Evolutionary conservation across 2,797 vertebrate genomes (phyloP).

Genomic region (Xerus rutilus): DNA sequence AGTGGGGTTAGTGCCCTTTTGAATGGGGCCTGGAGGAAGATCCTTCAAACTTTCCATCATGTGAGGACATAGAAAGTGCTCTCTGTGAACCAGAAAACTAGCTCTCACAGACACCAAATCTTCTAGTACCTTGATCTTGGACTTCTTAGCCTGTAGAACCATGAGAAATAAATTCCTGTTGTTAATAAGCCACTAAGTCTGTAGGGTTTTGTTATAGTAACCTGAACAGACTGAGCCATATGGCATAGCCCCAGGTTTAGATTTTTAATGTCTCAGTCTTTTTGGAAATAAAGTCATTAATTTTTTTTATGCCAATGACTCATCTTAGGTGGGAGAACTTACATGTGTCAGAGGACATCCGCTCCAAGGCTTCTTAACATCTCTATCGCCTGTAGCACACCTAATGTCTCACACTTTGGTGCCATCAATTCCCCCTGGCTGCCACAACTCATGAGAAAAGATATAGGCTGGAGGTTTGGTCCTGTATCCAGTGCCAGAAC

Average conservation of each 20-base stretch:
- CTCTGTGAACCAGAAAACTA: background rate
- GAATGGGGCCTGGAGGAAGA: background rate
- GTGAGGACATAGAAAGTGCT: background rate
- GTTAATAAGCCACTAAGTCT: background rate
- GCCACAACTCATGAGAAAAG: background rate
- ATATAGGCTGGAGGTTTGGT: background rate
- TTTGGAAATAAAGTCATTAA: background rate
- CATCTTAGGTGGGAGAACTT: background rate
- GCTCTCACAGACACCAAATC: background rate
- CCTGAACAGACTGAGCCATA: background rate
- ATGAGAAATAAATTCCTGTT: background rate
- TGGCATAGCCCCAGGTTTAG: background rate
- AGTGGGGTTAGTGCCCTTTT: background rate
- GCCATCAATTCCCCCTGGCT: background rate
- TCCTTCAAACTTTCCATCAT: rapidly evolving
- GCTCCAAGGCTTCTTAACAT: background rate
- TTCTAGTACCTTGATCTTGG: background rate
- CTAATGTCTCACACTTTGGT: background rate
- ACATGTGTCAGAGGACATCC: background rate
- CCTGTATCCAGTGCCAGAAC: background rate
- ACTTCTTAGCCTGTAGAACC: background rate
- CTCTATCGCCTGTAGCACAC: background rate
- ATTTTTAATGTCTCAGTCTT: background rate
- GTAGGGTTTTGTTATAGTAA: background rate
- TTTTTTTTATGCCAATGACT: background rate